phyloP scores from a whole-genome alignment of 2,888 invertebrate species.

The Tetranychus truncatus region DNA sequence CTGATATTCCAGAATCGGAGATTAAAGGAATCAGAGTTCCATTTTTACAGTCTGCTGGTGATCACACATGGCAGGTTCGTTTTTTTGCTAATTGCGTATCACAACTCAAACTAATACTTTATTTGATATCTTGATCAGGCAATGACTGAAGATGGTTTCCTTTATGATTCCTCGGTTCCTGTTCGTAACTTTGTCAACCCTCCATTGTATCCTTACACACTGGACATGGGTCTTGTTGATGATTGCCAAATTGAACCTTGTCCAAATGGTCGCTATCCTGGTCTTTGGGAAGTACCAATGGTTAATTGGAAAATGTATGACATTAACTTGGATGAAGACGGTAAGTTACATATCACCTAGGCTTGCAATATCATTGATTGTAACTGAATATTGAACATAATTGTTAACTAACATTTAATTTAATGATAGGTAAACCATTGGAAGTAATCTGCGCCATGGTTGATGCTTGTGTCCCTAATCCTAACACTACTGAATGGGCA shows the following conservation, averaged over 20 bases:
- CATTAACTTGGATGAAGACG: background rate
- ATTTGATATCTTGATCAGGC: background rate
- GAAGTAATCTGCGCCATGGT: constrained; percentile 1
- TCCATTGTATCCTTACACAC: constrained; percentile 48
- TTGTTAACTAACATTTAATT: too few species aligned
- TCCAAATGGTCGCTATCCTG: constrained; percentile 41
- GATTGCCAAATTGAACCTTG: constrained; percentile 42
- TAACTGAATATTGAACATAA: too few species aligned
- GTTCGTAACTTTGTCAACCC: constrained; percentile 34
- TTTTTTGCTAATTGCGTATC: background rate
- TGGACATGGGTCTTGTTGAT: constrained; percentile 36
- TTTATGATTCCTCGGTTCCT: constrained; percentile 20
- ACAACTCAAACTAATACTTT: background rate
- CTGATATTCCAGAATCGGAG: constrained; percentile 12
- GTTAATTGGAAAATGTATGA: constrained; percentile 30
- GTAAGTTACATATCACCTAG: background rate
- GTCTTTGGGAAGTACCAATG: constrained; percentile 49
- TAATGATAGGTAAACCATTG: background rate
- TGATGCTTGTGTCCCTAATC: constrained; percentile 5
- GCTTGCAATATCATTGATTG: too few species aligned
- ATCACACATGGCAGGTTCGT: constrained; percentile 15
- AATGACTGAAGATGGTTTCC: constrained; percentile 9
- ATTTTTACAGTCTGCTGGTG: constrained; percentile 18
- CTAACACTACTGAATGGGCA: background rate
- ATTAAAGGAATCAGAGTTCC: constrained; percentile 19